These are phyloP conservation scores for Pseudochromis fuscus DNA, from an alignment of 2,797 vertebrate genomes.

Conservation along the genomic window DNA sequence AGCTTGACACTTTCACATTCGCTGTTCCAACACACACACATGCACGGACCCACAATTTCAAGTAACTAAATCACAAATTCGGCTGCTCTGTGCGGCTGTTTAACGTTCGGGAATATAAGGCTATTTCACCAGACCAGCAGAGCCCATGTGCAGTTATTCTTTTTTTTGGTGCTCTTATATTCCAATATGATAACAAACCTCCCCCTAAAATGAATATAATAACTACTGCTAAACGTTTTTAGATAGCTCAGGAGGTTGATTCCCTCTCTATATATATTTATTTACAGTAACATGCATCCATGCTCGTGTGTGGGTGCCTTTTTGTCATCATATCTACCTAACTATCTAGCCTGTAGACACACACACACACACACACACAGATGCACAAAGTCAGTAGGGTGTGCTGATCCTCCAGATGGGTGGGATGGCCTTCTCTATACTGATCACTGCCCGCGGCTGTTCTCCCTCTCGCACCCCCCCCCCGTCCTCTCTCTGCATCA, in stretches of 20 bases:
- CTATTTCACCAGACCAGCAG: background rate
- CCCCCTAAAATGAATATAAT: background rate
- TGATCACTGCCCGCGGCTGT: constrained; percentile 70
- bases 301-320: constrained; percentile 1
- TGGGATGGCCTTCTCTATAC: constrained; percentile 69
- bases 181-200: background rate
- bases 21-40: constrained; percentile 8
- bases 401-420: constrained; percentile 78
- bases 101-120: background rate
- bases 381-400: constrained; percentile 46
- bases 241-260: background rate
- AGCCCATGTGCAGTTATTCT: background rate
- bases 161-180: background rate
- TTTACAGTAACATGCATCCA: too few relatives aligned
- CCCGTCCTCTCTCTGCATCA: constrained; percentile 67
- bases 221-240: background rate
- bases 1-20: constrained; percentile 61
- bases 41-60: constrained; percentile 10
- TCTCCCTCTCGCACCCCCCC: constrained; percentile 30
- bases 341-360: constrained; percentile 25
- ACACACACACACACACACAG: constrained; percentile 27
- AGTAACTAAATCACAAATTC: constrained; percentile 20
- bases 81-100: constrained; percentile 9
- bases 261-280: too few relatives aligned
- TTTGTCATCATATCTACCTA: constrained; percentile 4